Percentiles rank a stretch among this genome's conserved stretches.
Conservation (phyloP, 2,113 vertebrate genomes). For the Pterocles orientalis region DNA sequence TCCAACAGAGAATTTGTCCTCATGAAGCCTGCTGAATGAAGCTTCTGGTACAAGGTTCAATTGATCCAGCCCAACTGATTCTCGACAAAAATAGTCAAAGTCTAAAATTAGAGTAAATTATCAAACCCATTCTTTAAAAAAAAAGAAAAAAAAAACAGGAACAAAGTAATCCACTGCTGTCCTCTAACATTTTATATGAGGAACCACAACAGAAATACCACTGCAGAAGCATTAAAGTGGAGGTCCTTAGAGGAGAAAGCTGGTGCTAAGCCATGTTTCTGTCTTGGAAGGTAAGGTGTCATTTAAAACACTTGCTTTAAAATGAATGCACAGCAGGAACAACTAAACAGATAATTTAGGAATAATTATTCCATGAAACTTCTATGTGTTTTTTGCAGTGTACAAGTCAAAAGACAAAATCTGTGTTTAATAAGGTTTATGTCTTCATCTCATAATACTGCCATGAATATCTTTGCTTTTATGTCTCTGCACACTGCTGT, state of each 20-base stretch:
- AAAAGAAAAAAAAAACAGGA: neutral
- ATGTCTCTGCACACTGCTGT: neutral
- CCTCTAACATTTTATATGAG: neutral
- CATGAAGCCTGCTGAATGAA: slow-evolving; percentile 2
- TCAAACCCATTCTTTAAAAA: slow-evolving; percentile 34
- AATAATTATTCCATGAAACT: neutral
- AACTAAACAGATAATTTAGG: neutral
- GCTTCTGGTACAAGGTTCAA: slow-evolving; percentile 44
- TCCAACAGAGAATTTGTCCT: neutral
- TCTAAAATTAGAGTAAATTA: slow-evolving; percentile 70
- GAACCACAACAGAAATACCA: neutral
- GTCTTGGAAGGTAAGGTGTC: slow-evolving; percentile 67
- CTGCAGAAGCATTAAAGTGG: slow-evolving; percentile 4
- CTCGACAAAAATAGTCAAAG: slow-evolving; percentile 56
- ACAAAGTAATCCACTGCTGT: neutral
- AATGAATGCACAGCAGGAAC: neutral
- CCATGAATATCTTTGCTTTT: neutral
- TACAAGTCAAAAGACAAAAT: neutral
- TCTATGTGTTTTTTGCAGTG: neutral
- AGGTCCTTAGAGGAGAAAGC: neutral
- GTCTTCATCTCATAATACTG: neutral
- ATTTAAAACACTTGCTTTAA: slow-evolving; percentile 11
- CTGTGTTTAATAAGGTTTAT: neutral
- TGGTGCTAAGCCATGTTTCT: slow-evolving; percentile 67
- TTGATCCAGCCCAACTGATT: slow-evolving; percentile 36